Conservation (phyloP, 2,888 invertebrate genomes). For the Caenorhabditis sp. region DNA sequence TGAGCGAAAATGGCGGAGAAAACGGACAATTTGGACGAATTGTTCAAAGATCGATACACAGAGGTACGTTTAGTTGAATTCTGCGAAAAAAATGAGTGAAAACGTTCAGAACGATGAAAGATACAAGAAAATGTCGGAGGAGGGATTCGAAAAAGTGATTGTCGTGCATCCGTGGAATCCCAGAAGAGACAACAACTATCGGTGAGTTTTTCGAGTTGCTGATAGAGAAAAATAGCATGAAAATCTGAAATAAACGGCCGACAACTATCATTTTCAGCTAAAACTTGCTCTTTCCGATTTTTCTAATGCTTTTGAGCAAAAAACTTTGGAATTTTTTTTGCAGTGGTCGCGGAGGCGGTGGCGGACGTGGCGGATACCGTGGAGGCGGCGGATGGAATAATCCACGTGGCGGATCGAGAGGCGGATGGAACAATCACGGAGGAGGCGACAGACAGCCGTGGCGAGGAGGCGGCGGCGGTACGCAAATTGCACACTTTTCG, state of each 20-base stretch:
- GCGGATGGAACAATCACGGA: constrained; percentile 23
- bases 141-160: constrained; percentile 38
- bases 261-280: neutral
- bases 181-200: constrained; percentile 13
- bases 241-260: neutral
- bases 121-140: constrained; percentile 32
- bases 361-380: constrained; percentile 11
- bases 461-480: constrained; percentile 3
- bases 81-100: neutral
- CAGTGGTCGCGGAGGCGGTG: constrained; percentile 30
- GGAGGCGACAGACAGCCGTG: constrained; percentile 11
- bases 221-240: neutral
- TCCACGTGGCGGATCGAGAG: constrained; percentile 23
- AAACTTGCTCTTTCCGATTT: neutral
- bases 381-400: constrained; percentile 21
- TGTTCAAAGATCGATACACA: constrained; percentile 48
- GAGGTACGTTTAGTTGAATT: constrained; percentile 2
- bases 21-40: constrained; percentile 25
- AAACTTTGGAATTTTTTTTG: constrained; percentile 1
- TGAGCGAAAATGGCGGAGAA: constrained; percentile 25
- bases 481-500: neutral
- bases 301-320: neutral
- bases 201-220: constrained; percentile 1
- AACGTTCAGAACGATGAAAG: constrained; percentile 41
- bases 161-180: constrained; percentile 52